phyloP scores from a whole-genome alignment of 2,888 invertebrate genomes.

The Nomada ruficornis region DNA sequence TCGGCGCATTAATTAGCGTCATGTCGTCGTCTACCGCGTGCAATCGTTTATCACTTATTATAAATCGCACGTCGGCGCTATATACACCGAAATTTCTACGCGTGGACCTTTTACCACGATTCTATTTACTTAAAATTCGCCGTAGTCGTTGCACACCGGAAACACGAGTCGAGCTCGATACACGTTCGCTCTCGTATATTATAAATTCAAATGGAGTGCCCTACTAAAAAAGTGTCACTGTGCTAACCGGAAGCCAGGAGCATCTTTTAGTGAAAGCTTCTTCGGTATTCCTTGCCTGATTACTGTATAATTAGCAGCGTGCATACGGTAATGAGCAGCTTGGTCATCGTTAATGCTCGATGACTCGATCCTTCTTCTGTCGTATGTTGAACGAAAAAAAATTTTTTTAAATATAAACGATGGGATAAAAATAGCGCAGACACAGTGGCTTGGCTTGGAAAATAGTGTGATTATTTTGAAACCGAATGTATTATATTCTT shows the following conservation, averaged over 20 bases:
- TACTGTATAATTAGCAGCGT: constrained; percentile 49
- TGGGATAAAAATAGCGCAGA: too few species aligned
- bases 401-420: neutral
- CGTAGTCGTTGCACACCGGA: constrained; percentile 40
- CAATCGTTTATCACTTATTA: constrained; percentile 17
- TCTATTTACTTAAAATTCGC: constrained; percentile 46
- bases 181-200: constrained; percentile 34
- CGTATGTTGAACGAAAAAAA: neutral
- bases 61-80: constrained; percentile 8
- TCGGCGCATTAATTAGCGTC: constrained; percentile 24
- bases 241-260: constrained; percentile 58
- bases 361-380: constrained; percentile 7
- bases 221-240: constrained; percentile 51
- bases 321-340: constrained; percentile 51
- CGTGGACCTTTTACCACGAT: neutral
- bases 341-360: neutral
- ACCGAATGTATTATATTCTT: too few species aligned
- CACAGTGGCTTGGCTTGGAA: too few species aligned
- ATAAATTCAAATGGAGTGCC: constrained; percentile 51
- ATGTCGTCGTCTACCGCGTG: neutral
- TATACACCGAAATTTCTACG: neutral
- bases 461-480: too few species aligned
- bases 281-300: constrained; percentile 46
- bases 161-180: constrained; percentile 16
- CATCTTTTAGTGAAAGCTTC: constrained; percentile 59